Evolutionary conservation across 2,888 invertebrate genomes (phyloP), one percentile per base, ranked within the genome.

Genomic region (Octodonta nipae): DNA sequence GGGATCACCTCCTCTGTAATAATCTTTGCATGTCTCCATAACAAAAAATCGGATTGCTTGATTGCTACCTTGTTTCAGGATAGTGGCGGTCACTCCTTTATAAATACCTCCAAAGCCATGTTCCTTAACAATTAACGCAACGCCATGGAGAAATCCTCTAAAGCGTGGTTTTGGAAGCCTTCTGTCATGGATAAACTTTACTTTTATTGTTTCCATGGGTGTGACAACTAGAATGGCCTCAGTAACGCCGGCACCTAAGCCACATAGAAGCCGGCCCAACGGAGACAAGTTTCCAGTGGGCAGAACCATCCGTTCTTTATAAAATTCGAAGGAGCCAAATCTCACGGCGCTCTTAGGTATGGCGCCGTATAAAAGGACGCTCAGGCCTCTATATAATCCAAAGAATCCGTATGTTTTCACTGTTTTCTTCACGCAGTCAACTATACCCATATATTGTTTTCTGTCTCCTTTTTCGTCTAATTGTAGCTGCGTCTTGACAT

Each of bases 151-250:
- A 64, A 98, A 96, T 2, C 98, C 96, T 50, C 71, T 78, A 54
- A 77, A 98, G 61, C 80, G 71, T 2, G 98, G 96, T 53, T 88
- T 87, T 27, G 78, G 75, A 45, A 85, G 78, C 39, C 89, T 71
- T 67, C 92, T 91, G 61, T 98, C 98, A 58, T 98, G 91, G 54
- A 98, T 98, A 58, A 98, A 98, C 67, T 98, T 98, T 13, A 96
- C 95, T 67, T 96, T 96, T 32, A 96, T 73, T 0, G 96, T 98
- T 62, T 98, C 98, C 98, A 98, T 98, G 6, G 98, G 98, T 0
- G 96, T 98, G 2, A 98, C 98, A 2, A 89, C 96, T 44, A 98
- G 73, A 37, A 99, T 73, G 2, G 98, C 98, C 61, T 98, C 98
- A 32, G 78, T 77, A 2, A 95, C 77, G 12, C 98, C 95, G 3